Base-by-base conservation (phyloP, 2,888 invertebrate genomes). In the Adineta ricciae region DNA sequence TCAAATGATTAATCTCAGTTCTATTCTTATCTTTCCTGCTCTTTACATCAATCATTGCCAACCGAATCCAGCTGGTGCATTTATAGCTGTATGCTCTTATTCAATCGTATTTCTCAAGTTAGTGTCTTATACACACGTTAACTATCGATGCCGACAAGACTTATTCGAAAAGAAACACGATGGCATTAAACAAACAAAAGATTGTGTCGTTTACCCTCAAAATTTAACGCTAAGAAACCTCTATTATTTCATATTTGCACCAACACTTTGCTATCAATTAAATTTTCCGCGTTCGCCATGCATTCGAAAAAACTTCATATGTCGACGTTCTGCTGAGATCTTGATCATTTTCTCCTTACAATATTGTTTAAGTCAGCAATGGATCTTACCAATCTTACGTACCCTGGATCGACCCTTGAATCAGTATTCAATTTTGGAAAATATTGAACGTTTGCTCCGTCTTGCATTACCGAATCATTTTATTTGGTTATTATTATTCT, bases 201-300 rank as follows among this genome's bases (percentile, higher is more conserved):
- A 21, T 52, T 21, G 16, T 52, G 14, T 49, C n/a, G 4, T 82
- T n/a, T 86, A 86, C 83, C 86, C 86, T n/a, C 38, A 84, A 24
- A 86, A 86, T 84, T 84, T 86, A 46, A 84, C 56, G 24, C n/a
- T 56, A 8, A 82, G 46, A 83, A 84, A 99, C 91, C 91, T 98
- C 88, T 93, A 94, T 89, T 98, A 97, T 91, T 99, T 96, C 91
- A 92, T 98, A 89, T 92, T 94, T 88, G 97, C 96, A 27, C 99
- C 99, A 32, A 99, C 98, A 54, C 92, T 99, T 85, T 98, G 98
- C 91, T 99, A 99, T 91, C 98, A 99, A 91, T 91, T 98, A 88
- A 97, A 97, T 91, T 99, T 97, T 90, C 98, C 99, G 36, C 93
- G 95, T 88, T 95, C 96, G 0, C 93, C 94, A 87, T 92, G 94